A percentile compares a stretch with the other conserved stretches of the same genome.
phyloP scores from a whole-genome alignment of 2,113 vertebrate genomes.

The Pelodiscus sinensis region DNA sequence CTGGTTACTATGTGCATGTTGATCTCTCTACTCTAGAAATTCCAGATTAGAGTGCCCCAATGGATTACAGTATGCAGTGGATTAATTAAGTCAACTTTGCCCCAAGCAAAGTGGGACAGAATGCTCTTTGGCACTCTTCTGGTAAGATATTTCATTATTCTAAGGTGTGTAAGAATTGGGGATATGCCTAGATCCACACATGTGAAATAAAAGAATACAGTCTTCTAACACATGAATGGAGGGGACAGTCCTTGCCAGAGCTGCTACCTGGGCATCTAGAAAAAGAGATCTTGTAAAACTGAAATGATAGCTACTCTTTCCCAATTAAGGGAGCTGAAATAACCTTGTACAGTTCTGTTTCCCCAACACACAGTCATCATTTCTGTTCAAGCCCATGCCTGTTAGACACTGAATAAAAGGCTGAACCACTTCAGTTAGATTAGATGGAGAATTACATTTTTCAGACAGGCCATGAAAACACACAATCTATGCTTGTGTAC shows the following conservation, averaged over 20 bases:
- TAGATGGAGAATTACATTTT: background rate
- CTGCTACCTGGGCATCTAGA: background rate
- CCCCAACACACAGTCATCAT: background rate
- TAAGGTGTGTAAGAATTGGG: background rate
- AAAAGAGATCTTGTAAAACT: background rate
- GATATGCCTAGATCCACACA: background rate
- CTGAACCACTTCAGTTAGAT: accelerated
- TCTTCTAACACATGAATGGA: background rate
- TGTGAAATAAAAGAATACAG: accelerated
- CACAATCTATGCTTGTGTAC: background rate
- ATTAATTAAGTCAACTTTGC: constrained; percentile 7
- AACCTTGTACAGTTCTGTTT: background rate
- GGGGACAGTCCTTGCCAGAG: background rate
- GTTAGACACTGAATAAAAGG: background rate
- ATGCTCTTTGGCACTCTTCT: constrained; percentile 75
- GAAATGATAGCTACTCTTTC: background rate
- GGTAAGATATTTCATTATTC: constrained; percentile 74
- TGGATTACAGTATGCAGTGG: constrained; percentile 66
- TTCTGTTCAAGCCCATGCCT: background rate
- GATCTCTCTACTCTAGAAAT: constrained; percentile 70
- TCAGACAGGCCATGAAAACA: background rate
- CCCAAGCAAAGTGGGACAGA: constrained; percentile 59
- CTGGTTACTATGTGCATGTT: background rate
- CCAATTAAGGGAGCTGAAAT: background rate
- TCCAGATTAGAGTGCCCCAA: constrained; percentile 65